phyloP scores from a whole-genome alignment of 2,797 vertebrate species.

The Threskiornis aethiopicus region DNA sequence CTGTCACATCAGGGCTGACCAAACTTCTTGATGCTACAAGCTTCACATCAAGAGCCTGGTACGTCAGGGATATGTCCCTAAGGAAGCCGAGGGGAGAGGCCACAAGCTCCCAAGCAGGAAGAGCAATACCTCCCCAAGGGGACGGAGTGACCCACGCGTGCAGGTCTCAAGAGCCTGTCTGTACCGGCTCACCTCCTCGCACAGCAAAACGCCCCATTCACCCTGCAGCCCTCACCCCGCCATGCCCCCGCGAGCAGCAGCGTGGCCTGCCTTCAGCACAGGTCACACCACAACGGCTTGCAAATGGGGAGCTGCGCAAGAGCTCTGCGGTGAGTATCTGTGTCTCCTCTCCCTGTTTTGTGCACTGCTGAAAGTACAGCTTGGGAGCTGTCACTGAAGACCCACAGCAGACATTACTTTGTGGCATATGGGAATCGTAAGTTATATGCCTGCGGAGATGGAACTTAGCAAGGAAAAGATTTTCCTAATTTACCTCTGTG shows the following conservation, averaged over 20 bases:
- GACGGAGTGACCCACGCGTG: neutral
- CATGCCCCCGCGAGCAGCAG: rapidly evolving
- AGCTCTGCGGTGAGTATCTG: neutral
- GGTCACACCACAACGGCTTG: neutral
- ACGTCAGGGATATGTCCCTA: neutral
- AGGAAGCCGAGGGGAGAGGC: neutral
- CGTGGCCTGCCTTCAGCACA: neutral
- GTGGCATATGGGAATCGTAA: too few species aligned
- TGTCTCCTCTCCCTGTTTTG: neutral
- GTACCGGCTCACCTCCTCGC: neutral
- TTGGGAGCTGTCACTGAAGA: rapidly evolving
- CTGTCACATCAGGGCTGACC: conserved; percentile 5
- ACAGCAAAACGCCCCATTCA: rapidly evolving
- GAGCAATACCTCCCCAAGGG: neutral
- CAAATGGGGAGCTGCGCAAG: rapidly evolving
- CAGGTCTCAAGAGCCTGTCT: neutral
- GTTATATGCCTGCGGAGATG: neutral
- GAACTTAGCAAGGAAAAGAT: neutral
- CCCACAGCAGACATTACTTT: neutral
- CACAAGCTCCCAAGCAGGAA: neutral
- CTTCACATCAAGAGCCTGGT: neutral
- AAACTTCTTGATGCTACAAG: conserved; percentile 10
- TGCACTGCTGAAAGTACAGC: neutral
- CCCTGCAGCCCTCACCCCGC: neutral
- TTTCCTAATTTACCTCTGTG: neutral